Evolutionary conservation across 53 echinoderm and acorn worm genomes (phyloP).

Genomic region (Arbacia lixula): DNA sequence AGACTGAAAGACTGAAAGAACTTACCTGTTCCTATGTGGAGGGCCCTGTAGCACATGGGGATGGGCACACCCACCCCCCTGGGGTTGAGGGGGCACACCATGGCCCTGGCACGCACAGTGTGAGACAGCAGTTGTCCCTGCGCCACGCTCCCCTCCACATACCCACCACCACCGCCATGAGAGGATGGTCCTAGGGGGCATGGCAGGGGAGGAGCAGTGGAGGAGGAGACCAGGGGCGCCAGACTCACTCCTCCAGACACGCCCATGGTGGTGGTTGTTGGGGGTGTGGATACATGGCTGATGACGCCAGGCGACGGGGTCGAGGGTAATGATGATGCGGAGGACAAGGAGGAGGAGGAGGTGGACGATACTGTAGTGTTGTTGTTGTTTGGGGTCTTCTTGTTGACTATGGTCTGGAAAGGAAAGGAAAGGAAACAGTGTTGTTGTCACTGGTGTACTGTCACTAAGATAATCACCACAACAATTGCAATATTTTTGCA

Average conservation of each 20-base stretch:
- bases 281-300: background rate
- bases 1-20: too few relatives aligned
- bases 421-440: background rate
- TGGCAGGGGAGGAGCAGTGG: background rate
- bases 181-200: background rate
- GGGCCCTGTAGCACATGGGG: conserved; percentile 76
- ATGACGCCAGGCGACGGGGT: background rate
- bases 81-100: conserved; percentile 76
- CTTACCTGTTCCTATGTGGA: conserved; percentile 89
- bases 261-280: background rate
- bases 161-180: too few relatives aligned
- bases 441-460: too few relatives aligned
- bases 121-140: too few relatives aligned
- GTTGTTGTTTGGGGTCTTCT: conserved; percentile 10
- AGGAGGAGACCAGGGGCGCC: conserved; percentile 8
- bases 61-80: conserved; percentile 61
- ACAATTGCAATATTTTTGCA: too few relatives aligned
- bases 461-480: too few relatives aligned
- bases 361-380: conserved; percentile 1
- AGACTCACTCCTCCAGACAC: background rate
- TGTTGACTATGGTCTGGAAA: conserved; percentile 37
- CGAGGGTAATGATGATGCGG: background rate
- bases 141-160: too few relatives aligned
- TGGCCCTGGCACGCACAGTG: conserved; percentile 72
- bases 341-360: background rate